Evolutionary conservation across 2,888 invertebrate species (phyloP).

Genomic region (Xestia sexstrigata): DNA sequence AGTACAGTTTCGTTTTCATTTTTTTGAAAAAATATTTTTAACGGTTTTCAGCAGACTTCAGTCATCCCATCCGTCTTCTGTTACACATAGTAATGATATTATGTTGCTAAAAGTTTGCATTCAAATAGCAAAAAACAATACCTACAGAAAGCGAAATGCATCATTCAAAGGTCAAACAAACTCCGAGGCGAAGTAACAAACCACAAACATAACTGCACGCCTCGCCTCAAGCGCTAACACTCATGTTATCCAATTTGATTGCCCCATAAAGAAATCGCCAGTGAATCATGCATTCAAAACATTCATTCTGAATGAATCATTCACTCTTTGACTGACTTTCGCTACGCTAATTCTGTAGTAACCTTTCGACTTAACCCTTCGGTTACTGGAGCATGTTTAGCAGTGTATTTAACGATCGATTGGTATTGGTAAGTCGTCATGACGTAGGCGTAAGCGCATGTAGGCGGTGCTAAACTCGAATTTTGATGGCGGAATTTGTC

Average conservation of each 20-base stretch:
- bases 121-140: no score
- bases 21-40: no score
- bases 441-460: slow-evolving; percentile 65
- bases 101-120: no score
- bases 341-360: slow-evolving; percentile 61
- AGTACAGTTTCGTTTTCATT: no score
- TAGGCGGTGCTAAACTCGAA: slow-evolving; percentile 51
- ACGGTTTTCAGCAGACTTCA: no score
- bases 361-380: slow-evolving; percentile 55
- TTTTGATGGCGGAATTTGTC: slow-evolving; percentile 51
- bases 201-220: slow-evolving; percentile 19
- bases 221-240: slow-evolving; percentile 39
- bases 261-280: slow-evolving; percentile 61
- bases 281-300: slow-evolving; percentile 62
- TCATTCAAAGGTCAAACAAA: slow-evolving; percentile 12
- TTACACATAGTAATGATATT: no score
- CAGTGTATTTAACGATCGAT: slow-evolving; percentile 56
- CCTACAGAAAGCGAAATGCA: neutral
- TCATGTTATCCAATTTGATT: slow-evolving; percentile 56
- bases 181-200: slow-evolving; percentile 2
- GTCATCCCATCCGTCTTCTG: no score
- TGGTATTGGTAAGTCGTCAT: slow-evolving; percentile 60
- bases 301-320: slow-evolving; percentile 59
- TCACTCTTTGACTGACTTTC: slow-evolving; percentile 57
- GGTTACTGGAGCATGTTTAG: slow-evolving; percentile 63